Base-by-base conservation (phyloP, 2,113 vertebrate genomes). In the Syrmaticus mikado region DNA sequence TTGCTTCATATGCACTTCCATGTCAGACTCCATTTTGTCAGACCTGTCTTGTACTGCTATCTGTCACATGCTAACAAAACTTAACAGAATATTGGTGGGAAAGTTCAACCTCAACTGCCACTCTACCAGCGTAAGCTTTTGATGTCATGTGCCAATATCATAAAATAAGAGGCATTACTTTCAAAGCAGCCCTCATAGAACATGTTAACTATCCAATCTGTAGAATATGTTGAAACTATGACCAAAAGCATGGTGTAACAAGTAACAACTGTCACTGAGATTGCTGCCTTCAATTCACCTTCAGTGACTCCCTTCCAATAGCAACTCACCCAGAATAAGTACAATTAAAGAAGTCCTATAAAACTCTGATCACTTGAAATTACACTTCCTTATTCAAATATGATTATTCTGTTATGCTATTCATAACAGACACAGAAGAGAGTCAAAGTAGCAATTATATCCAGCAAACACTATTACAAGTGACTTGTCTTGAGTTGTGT, bases 301-400 rank as follows among this genome's bases (percentile, higher is more conserved):
- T 80, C 20, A 70, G 10, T 41, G 18, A 32, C 64, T 48, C 30
- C 32, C 14, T 84, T 78, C 30, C 30, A 32, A 71, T 64, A 72
- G 38, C 16, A 41, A 24, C 34, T 82, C 38, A 75, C 10, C 16
- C 64, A 71, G 32, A 89, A 89, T 15, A 10, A 46, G 0, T 62
- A 8, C 25, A 75, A 52, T 30, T 66, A 65, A 11, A 82, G 32
- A 9, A 82, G 41, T 71, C 8, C 61, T 62, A 3, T 22, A 66
- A 82, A 64, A 18, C 13, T 86, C 60, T 78, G 21, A 74, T 40
- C 9, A 16, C 22, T 85, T 78, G 67, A 79, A 82, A 79, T 71
- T 67, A 71, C 4, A 75, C 1, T 65, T 0, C 0, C 0, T 0
- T 25, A 4, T 20, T 55, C 16, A 75, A 82, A 72, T 82, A 9